Evolutionary conservation across 2,888 invertebrate genomes (phyloP), one percentile per base, ranked within the genome.

Genomic region (Camponotus fellah): DNA sequence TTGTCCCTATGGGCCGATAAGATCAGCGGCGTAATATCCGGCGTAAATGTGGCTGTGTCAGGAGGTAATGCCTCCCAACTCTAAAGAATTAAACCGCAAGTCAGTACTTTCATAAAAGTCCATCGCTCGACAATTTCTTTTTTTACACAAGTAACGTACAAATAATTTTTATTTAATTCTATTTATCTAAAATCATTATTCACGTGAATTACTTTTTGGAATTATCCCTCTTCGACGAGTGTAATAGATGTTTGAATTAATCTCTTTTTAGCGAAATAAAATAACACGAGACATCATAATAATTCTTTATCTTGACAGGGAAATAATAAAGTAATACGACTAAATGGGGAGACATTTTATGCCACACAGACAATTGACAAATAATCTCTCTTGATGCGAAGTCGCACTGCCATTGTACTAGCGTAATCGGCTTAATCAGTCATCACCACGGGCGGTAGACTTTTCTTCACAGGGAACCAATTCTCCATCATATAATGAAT

Each of bases 1-100:
- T 99, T 99, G 96, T 99, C 99, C 87, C 99, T 96, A 95, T 99
- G 99, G 85, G 99, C 99, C 34, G 99, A 99, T 92, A 99, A 96
- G 94, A 99, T 99, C 90, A 99, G 96, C 17, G 99, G 99, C 5
- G 99, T 99, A 94, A 99, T 99, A 95, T 99, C 99, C 3, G 99
- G 98, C 17, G 99, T 99, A 96, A 99, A 99, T 46, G 99, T 98
- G 56, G 98, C 98, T 83, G 98, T 98, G 94, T 98, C 98, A 84
- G 98, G 97, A 43, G 98, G 97, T 77, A 98, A 95, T 74, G 98
- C 98, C 95, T 98, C 98, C 98, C 98, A 98, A 93, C 98, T 98
- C 98, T 98, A 95, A 34, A 94, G 94, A 69, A 64, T 68, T 34
- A 46, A 82, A 79, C n/a, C 32, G 65, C 34, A 72, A 60, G 60